Evolutionary conservation across 2,797 vertebrate genomes (phyloP).

Genomic region (Mycteria americana): DNA sequence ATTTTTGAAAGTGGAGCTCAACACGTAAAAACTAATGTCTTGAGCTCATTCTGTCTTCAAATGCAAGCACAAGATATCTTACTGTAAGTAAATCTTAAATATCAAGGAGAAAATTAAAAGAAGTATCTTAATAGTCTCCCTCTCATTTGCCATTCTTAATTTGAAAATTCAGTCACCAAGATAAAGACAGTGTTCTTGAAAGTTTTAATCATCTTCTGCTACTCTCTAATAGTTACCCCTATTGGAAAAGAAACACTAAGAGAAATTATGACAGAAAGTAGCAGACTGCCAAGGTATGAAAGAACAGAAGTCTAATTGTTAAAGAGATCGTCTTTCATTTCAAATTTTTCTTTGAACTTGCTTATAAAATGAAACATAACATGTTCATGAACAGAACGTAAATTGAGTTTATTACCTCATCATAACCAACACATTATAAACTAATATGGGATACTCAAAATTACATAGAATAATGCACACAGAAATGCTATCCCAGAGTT

Average conservation of each 20-base stretch:
- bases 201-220: neutral
- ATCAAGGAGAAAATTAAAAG: neutral
- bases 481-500: neutral
- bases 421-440: neutral
- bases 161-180: neutral
- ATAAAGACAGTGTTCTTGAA: neutral
- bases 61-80: neutral
- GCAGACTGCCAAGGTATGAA: neutral
- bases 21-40: neutral
- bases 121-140: neutral
- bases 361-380: neutral
- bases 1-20: neutral
- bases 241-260: neutral
- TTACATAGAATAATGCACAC: neutral
- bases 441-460: neutral
- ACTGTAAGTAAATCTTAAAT: neutral
- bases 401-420: constrained; percentile 6
- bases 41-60: neutral
- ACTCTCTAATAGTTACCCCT: neutral
- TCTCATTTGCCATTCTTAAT: neutral
- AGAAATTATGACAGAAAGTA: neutral
- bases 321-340: neutral
- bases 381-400: neutral
- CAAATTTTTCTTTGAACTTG: neutral
- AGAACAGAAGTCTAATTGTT: neutral